A percentile compares a stretch with the other conserved stretches of the same genome.
These are phyloP conservation scores for Varanus salvator DNA, from an alignment of 2,113 vertebrate species.

Conservation along the genomic window DNA sequence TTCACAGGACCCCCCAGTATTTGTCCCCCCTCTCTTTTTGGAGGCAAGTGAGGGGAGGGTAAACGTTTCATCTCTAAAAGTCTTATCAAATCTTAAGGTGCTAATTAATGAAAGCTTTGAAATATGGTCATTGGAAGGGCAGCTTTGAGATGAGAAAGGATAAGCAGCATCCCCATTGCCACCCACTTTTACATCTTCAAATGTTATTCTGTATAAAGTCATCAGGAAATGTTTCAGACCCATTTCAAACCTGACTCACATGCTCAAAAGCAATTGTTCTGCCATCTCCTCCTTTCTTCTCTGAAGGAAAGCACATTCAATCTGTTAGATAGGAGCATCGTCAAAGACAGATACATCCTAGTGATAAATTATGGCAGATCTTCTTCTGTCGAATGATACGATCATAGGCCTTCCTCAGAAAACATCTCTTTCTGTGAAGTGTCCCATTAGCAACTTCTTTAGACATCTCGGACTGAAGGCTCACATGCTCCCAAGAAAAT, in stretches of 20 bases:
- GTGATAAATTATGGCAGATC: neutral
- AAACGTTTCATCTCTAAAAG: neutral
- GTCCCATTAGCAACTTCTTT: conserved; percentile 67
- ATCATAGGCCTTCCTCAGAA: conserved; percentile 24
- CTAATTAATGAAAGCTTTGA: neutral
- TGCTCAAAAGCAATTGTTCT: neutral
- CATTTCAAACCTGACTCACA: neutral
- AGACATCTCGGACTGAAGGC: conserved; percentile 62
- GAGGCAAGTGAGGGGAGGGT: neutral
- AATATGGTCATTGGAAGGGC: conserved; percentile 5
- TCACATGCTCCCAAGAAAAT: conserved; percentile 51
- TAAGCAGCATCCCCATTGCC: neutral
- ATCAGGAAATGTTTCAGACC: neutral
- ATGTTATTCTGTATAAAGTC: conserved; percentile 6
- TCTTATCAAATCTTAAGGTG: neutral
- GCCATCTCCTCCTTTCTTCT: neutral
- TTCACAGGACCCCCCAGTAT: neutral
- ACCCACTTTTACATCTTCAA: neutral
- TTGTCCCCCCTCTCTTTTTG: neutral
- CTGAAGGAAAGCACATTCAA: neutral
- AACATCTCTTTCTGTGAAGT: conserved; percentile 44
- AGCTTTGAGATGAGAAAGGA: conserved; percentile 12
- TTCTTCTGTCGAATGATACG: conserved; percentile 34
- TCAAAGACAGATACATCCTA: conserved; percentile 8
- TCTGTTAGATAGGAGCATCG: conserved; percentile 1